Conservation (phyloP, 2,113 vertebrate species). For the Ailurus styani region DNA sequence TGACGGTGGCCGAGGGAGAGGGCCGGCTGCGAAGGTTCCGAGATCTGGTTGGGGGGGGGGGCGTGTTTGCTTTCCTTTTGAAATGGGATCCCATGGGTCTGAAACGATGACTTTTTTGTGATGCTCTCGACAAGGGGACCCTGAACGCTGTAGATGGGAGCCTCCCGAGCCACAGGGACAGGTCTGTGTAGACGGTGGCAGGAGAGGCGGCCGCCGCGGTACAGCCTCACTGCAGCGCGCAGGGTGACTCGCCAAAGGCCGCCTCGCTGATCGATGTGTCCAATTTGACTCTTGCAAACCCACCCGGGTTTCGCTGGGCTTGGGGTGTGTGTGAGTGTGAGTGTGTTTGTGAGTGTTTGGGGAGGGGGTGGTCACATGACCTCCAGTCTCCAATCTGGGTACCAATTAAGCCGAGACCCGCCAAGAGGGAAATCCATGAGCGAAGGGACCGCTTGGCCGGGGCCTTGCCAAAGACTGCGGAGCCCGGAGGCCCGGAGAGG, state of each 20-base stretch:
- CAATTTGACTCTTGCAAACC: slow-evolving; percentile 13
- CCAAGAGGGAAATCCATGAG: background rate
- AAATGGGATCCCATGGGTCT: background rate
- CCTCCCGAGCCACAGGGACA: background rate
- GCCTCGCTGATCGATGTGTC: rapidly evolving
- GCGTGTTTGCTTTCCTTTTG: background rate
- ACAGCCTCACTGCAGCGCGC: background rate
- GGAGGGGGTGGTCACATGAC: background rate
- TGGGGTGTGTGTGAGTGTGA: background rate
- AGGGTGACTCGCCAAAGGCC: background rate
- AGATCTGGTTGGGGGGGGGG: no score
- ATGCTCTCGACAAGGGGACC: background rate
- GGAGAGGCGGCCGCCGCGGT: background rate
- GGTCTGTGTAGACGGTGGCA: background rate
- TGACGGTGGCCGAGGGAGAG: background rate
- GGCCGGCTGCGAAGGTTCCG: background rate
- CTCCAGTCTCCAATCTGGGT: background rate
- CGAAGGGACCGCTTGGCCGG: background rate
- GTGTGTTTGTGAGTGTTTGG: background rate
- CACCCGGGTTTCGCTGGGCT: background rate
- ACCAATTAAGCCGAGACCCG: background rate
- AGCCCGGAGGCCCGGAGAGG: background rate
- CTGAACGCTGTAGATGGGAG: background rate
- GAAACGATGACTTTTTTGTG: background rate
- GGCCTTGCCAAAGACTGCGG: background rate